phyloP scores from a whole-genome alignment of 2,797 vertebrate species.

The Synanceia verrucosa region DNA sequence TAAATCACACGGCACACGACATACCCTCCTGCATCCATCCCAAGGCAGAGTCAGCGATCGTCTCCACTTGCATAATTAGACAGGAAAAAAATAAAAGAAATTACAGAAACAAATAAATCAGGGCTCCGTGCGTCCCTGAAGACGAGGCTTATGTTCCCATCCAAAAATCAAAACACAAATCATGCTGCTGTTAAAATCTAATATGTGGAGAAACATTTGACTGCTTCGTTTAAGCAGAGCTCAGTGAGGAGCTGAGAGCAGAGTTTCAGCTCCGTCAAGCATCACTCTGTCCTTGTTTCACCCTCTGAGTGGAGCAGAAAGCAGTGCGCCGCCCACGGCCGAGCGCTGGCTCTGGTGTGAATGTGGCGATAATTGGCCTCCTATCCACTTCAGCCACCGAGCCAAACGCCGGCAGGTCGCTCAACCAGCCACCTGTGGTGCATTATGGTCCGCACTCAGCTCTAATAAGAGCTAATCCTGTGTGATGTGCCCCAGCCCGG shows the following conservation, averaged over 20 bases:
- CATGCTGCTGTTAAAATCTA: background rate
- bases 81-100: background rate
- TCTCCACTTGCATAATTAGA: no score
- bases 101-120: background rate
- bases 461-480: slow-evolving; percentile 64
- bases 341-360: slow-evolving; percentile 24
- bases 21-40: background rate
- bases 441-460: slow-evolving; percentile 63
- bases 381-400: slow-evolving; percentile 50
- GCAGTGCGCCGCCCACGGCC: slow-evolving; percentile 26
- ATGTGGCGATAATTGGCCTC: slow-evolving; percentile 61
- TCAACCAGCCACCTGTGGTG: slow-evolving; percentile 61
- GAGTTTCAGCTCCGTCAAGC: slow-evolving; percentile 27
- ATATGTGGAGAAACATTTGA: background rate
- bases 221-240: background rate
- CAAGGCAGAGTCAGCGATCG: background rate
- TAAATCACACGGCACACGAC: background rate
- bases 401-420: slow-evolving; percentile 50
- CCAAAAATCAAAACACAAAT: background rate
- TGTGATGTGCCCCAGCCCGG: slow-evolving; percentile 45
- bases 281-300: slow-evolving; percentile 31
- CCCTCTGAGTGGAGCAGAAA: slow-evolving; percentile 23
- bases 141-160: background rate
- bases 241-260: slow-evolving; percentile 27
- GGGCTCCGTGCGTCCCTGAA: background rate